Base-by-base conservation (phyloP, 2,888 invertebrate species). In the Hartigia nigra region DNA sequence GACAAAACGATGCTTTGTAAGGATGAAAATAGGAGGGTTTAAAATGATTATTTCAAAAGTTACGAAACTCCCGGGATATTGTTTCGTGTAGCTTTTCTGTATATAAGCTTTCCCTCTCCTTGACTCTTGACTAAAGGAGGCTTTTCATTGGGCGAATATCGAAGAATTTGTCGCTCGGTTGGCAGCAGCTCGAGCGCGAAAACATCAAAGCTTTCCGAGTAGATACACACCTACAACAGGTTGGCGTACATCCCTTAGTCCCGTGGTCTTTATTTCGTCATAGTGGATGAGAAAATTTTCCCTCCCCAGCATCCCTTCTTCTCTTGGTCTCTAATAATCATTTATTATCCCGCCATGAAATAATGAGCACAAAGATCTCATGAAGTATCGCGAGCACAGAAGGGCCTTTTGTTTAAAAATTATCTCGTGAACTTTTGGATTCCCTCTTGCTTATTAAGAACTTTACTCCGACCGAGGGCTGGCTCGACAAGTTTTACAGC, bases 371-470 rank as follows among this genome's bases (percentile, higher is more conserved):
- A 83, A 82, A 87, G 83, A 77, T 75, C 77, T 90, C 86, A 90
- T 90, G 88, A 89, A 89, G 87, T 88, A 55, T 55, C 23, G 55
- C 23, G 55, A 55, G 55, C 55, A 55, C 85, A 81, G 86, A 87
- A 88, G 86, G 85, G 83, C 84, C 88, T 91, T 91, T 91, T 91
- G 91, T 91, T 90, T 90, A 91, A 91, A 91, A 91, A 91, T 91
- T 88, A 90, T 34, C 72, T 72, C 72, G 72, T 12, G 12, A 72
- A 72, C 72, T 72, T 72, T 72, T 32, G 1, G 12, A 34, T 55
- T 55, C 23, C 55, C 55, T 55, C 55, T 55, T 55, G 55, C 55
- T 55, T 55, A 55, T 55, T 55, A 55, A 55, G 55, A 23, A 55
- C 23, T 55, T 55, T 23, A 55, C 55, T 23, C 55, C 55, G 23